These are phyloP conservation scores for Lutraria lutraria DNA, from an alignment of 2,888 invertebrate genomes.

Conservation along the genomic window DNA sequence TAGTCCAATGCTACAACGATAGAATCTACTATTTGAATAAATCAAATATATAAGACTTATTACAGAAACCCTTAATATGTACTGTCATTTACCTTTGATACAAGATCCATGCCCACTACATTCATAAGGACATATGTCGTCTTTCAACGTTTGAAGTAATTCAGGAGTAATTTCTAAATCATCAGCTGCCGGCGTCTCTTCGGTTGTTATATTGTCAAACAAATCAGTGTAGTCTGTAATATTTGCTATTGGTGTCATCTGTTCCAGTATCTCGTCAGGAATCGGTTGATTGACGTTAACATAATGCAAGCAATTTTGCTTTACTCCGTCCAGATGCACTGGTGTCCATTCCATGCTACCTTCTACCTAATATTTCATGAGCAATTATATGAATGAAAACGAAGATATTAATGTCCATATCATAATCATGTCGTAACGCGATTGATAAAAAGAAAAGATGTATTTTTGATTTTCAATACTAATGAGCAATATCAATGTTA, in stretches of 20 bases:
- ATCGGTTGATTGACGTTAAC: constrained; percentile 18
- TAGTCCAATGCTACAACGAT: neutral
- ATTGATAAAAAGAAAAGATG: too few species aligned
- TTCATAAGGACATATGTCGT: neutral
- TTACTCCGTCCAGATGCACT: neutral
- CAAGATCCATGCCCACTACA: constrained; percentile 20
- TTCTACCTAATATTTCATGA: neutral
- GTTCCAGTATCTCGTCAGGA: neutral
- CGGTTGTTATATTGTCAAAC: neutral
- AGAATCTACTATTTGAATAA: neutral
- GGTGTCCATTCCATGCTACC: neutral
- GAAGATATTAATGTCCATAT: too few species aligned
- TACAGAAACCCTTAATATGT: neutral
- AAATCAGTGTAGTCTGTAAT: neutral
- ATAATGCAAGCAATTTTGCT: neutral
- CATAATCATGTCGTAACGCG: too few species aligned
- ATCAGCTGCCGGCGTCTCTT: neutral
- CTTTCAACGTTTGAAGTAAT: neutral
- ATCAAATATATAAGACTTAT: neutral
- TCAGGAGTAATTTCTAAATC: neutral
- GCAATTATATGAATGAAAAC: neutral
- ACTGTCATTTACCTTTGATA: neutral
- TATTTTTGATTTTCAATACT: too few species aligned
- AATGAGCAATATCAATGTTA: too few species aligned
- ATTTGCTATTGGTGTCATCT: neutral